Base-by-base conservation (phyloP, 2,888 invertebrate species). In the Lasioglossum villosulum region DNA sequence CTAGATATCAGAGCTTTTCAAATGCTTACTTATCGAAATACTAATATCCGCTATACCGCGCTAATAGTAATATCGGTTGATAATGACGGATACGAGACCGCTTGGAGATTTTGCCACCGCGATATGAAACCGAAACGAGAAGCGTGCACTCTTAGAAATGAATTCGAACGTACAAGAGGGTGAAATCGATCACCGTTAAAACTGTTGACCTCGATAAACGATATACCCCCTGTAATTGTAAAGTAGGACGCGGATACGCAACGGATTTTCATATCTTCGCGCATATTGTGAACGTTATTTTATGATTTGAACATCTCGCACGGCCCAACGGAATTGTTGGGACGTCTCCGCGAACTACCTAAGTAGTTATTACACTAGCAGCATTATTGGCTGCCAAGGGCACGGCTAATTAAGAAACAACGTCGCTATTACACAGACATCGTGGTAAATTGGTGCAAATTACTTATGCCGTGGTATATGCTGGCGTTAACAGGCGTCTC, bases 381-480 rank as follows among this genome's bases (percentile, higher is more conserved):
- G 42, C 63, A 78, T 85, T 87, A 83, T 87, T 87, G 83, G 37
- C 75, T 70, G 42, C 68, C 82, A 83, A 81, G 84, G 78, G 52
- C 81, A 73, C 66, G 52, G 75, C 48, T 87, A 88, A 90, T 90
- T 90, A 90, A 87, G 87, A 84, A 85, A 86, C 75, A 80, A 74
- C 84, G 82, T 75, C 78, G 71, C 80, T 73, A 39, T 85, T 78
- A 84, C 70, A 78, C 75, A 75, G 84, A 82, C 81, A 74, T 59
- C 84, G 78, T 70, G 82, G 79, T 82, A 83, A 48, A 77, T 48
- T 73, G 45, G 10, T 73, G 34, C 45, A 37, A 70, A 70, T 39
- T 70, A 39, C 39, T 68, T 37, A 68, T 68, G 23, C 34, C 39
- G 6, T 5, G 59, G 8, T 19, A 16, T 19, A 16, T 66, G 19